Percentiles rank a stretch among this genome's conserved stretches.
These are phyloP conservation scores for Anas platyrhynchos DNA, from an alignment of 2,113 vertebrate species.

Conservation along the genomic window DNA sequence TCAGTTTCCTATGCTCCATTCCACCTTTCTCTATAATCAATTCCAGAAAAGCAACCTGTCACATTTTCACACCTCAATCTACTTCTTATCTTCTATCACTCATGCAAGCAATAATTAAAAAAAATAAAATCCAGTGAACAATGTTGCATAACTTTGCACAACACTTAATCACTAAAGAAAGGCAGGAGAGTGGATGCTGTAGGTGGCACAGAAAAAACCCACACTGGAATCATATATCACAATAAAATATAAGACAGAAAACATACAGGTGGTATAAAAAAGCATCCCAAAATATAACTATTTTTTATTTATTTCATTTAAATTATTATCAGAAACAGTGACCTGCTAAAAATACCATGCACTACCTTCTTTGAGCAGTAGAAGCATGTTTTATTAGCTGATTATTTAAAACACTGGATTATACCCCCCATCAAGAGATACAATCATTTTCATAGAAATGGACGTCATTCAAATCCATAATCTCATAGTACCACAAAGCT, in stretches of 20 bases:
- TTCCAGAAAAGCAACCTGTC: not conserved
- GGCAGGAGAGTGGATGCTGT: fast-evolving
- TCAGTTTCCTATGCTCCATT: not conserved
- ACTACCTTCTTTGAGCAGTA: not conserved
- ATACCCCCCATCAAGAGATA: not conserved
- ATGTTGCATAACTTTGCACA: not conserved
- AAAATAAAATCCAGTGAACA: not conserved
- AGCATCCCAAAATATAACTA: not conserved
- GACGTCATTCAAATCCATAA: not conserved
- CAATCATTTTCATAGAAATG: not conserved
- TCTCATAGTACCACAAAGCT: not conserved
- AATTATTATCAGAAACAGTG: not conserved
- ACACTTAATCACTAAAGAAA: not conserved
- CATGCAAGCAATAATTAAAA: not conserved
- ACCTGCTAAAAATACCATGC: not conserved
- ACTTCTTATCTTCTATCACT: not conserved
- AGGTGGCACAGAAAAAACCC: not conserved
- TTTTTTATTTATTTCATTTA: not conserved
- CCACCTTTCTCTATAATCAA: not conserved
- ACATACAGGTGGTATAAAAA: not conserved
- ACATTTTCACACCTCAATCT: not conserved
- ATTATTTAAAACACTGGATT: not conserved
- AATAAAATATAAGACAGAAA: not conserved
- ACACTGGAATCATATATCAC: not conserved
- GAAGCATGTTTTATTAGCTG: not conserved